Conservation (phyloP, 2,113 vertebrate species). For the Xiphorhynchus elegans region DNA sequence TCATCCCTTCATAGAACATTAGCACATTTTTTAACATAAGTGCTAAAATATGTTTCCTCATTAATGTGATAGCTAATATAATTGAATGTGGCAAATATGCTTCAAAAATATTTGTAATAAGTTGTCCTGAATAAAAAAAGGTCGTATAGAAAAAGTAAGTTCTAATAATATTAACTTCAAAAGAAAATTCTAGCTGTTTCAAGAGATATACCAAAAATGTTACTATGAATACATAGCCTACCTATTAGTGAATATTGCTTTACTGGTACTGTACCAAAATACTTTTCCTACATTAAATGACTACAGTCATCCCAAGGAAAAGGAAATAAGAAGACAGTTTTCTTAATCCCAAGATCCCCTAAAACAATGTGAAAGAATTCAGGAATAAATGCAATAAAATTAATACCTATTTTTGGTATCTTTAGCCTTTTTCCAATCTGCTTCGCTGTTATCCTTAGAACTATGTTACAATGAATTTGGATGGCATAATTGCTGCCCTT, state of each 20-base stretch:
- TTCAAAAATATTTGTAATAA: neutral
- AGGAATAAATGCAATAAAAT: neutral
- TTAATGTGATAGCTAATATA: neutral
- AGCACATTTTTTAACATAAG: neutral
- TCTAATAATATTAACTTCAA: neutral
- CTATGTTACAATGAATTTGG: neutral
- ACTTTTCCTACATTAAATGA: neutral
- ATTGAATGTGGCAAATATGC: neutral
- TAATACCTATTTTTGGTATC: neutral
- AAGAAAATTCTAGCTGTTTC: neutral
- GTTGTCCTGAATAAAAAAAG: neutral
- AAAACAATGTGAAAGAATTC: neutral
- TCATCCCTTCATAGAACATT: neutral
- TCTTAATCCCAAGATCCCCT: neutral
- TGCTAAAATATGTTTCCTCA: neutral
- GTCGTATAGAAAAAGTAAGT: neutral
- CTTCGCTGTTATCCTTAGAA: neutral
- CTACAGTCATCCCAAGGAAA: neutral
- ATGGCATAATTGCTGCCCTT: slow-evolving; percentile 19
- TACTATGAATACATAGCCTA: neutral
- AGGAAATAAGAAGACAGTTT: neutral
- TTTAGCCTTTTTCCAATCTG: neutral
- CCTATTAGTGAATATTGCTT: neutral
- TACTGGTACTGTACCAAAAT: neutral
- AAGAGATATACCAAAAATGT: neutral